Conservation (phyloP, 2,113 vertebrate species). For the Paradisaea rubra region DNA sequence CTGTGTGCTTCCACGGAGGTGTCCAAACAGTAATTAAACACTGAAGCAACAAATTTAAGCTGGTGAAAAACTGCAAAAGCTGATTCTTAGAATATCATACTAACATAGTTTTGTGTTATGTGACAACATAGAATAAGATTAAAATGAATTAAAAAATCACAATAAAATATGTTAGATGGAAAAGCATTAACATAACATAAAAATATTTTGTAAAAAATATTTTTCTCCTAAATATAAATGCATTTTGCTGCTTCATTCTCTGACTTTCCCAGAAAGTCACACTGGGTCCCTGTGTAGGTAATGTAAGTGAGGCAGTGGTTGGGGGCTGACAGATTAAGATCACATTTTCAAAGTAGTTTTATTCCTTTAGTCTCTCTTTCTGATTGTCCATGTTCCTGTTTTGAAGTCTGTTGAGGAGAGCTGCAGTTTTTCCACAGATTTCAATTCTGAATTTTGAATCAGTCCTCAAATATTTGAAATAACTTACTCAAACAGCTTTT, state of each 20-base stretch:
- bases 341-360: neutral
- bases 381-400: neutral
- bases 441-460: neutral
- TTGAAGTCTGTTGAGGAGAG: neutral
- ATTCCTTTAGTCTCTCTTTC: neutral
- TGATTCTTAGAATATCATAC: neutral
- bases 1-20: neutral
- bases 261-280: neutral
- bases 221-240: neutral
- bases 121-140: neutral
- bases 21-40: slow-evolving; percentile 23
- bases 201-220: neutral
- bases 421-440: neutral
- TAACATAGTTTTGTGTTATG: neutral
- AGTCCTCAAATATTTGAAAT: neutral
- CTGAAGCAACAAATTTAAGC: neutral
- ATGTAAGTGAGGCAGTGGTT: neutral
- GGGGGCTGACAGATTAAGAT: neutral
- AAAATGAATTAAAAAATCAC: neutral
- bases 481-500: neutral
- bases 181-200: neutral
- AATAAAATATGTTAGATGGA: neutral
- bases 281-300: neutral
- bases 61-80: neutral
- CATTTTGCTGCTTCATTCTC: neutral